Percentiles rank a stretch among this genome's conserved stretches.
Evolutionary conservation across 1,140 invertebrate genomes (phyloP).

Genomic region (Bombus sibiricus): DNA sequence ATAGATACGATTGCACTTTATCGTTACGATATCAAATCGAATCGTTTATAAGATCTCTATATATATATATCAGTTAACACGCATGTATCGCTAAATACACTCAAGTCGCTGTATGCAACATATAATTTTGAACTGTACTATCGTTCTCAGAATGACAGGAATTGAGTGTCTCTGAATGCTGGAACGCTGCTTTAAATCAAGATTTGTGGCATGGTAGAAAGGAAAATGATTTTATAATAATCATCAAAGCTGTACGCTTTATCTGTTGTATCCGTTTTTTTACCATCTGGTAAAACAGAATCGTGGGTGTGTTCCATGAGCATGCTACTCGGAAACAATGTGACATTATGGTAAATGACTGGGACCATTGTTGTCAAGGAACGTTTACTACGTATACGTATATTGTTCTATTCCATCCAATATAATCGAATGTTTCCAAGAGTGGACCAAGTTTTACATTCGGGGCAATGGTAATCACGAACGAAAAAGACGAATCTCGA

Average conservation of each 20-base stretch:
- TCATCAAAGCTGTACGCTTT: slow-evolving; percentile 52
- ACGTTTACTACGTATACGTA: neutral
- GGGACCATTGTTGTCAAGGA: slow-evolving; percentile 48
- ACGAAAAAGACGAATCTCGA: neutral
- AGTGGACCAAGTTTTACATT: neutral
- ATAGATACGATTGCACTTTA: neutral
- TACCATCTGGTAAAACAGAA: slow-evolving; percentile 51
- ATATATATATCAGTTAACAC: too few relatives aligned
- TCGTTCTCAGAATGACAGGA: neutral
- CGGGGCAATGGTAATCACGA: neutral
- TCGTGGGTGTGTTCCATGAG: slow-evolving; percentile 67
- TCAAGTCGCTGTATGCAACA: neutral
- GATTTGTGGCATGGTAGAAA: slow-evolving; percentile 58
- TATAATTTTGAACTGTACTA: neutral
- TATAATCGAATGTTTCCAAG: too few relatives aligned
- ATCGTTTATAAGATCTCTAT: too few relatives aligned
- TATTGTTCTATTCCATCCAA: neutral
- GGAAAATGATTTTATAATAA: slow-evolving; percentile 70
- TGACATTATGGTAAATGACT: slow-evolving; percentile 72
- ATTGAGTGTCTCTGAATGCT: slow-evolving; percentile 4
- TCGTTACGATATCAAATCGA: too few relatives aligned
- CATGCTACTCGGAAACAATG: slow-evolving; percentile 66
- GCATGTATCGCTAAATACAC: neutral
- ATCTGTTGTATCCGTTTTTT: slow-evolving; percentile 40
- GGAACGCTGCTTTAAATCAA: slow-evolving; percentile 10